Conservation (phyloP, 2,888 invertebrate genomes). For the Timema podura region DNA sequence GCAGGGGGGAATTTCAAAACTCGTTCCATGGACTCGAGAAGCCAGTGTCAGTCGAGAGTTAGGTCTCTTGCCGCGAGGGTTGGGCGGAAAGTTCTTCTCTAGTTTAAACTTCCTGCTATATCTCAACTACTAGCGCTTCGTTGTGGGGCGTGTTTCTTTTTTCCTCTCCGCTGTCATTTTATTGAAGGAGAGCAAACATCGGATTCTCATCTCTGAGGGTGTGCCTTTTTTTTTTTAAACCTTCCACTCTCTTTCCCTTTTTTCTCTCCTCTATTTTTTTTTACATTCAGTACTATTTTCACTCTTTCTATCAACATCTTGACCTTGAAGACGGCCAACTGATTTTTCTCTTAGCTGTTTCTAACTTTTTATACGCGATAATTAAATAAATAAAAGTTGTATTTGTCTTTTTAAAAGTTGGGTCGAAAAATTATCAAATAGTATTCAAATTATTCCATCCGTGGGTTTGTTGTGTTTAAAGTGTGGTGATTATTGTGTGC, state of each 20-base stretch:
- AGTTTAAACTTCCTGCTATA: neutral
- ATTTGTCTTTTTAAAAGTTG: neutral
- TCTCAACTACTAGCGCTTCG: neutral
- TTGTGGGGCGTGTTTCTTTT: neutral
- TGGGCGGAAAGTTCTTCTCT: neutral
- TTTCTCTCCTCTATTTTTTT: neutral
- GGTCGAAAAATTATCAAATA: neutral
- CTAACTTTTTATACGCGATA: too few relatives aligned
- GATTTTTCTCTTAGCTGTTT: too few relatives aligned
- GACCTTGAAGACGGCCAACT: too few relatives aligned
- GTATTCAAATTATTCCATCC: conserved; percentile 15
- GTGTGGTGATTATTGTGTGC: neutral
- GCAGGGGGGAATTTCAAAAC: neutral
- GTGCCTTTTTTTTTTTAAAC: too few relatives aligned
- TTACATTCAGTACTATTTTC: neutral
- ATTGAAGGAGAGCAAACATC: too few relatives aligned
- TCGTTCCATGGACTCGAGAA: neutral
- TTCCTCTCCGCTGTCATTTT: too few relatives aligned
- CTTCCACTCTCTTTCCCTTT: neutral
- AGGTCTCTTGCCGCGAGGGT: neutral
- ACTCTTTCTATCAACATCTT: too few relatives aligned
- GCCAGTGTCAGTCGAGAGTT: conserved; percentile 5
- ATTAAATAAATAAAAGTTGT: neutral
- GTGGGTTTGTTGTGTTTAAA: neutral
- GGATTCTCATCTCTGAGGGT: too few relatives aligned